Conservation (phyloP, 2,797 vertebrate species). For the Ara ararauna region DNA sequence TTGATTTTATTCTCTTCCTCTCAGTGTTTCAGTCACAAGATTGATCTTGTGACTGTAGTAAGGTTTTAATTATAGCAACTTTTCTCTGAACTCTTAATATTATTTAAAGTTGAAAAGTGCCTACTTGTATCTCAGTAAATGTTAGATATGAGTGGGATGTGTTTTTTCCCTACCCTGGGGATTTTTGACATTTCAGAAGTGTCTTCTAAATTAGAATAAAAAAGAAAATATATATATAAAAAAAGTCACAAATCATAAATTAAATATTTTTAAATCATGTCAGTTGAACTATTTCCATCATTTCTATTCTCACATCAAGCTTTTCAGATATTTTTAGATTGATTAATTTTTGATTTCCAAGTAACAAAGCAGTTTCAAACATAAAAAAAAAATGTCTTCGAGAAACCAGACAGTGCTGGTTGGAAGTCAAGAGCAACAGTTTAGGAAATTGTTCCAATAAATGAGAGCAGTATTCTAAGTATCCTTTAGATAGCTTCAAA, state of each 20-base stretch:
- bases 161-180: neutral
- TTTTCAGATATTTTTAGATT: neutral
- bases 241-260: neutral
- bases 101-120: neutral
- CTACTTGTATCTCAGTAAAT: neutral
- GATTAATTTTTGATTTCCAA: neutral
- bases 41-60: neutral
- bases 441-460: neutral
- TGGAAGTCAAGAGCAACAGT: neutral
- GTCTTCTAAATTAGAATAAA: neutral
- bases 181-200: conserved; percentile 17
- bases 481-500: neutral
- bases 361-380: neutral
- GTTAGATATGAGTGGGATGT: neutral
- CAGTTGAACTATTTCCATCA: neutral
- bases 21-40: neutral
- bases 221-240: neutral
- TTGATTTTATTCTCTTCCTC: neutral
- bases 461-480: neutral
- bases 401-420: neutral
- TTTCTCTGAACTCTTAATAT: neutral
- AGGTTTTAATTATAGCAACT: neutral
- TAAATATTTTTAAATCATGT: fast-evolving
- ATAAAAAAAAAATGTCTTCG: neutral
- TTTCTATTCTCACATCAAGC: neutral